Base-by-base conservation (phyloP, 2,888 invertebrate species). In the Nephrotoma guestfalica region DNA sequence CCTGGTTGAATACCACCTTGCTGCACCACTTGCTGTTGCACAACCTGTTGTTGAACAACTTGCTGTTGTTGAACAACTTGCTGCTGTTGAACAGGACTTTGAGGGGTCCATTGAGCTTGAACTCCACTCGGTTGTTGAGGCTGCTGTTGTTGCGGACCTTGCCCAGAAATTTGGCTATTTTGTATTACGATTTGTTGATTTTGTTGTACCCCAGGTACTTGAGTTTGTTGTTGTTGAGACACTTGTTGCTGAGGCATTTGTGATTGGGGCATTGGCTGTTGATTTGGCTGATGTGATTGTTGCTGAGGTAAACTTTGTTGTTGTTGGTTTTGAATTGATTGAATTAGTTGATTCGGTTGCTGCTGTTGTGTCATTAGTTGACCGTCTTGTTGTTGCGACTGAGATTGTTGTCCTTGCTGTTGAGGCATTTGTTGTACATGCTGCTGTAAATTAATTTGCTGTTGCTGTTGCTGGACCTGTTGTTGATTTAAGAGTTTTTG, bases 171-270 rank as follows among this genome's bases (percentile, higher is more conserved):
- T 86, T 89, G 88, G 86, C 71, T 84, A 30, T 88, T 88, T 57
- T 88, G 88, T 45, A 83, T 86, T 15, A 51, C 83, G 47, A 87
- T 85, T 86, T 90, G 88, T 86, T 71, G 86, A n/a, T 88, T 88
- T 51, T 88, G 88, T 86, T 88, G 88, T 85, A 89, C 89, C n/a
- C 87, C 88, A 87, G 88, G 89, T 30, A 88, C 88, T 87, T 93
- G 93, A 86, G 92, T 92, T 88, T 92, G 93, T 0, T 92, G 93
- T 88, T 93, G 93, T 91, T 93, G 93, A 87, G 93, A 93, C 88
- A 93, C 93, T 83, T 86, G 87, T 85, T 87, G 88, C 87, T 89
- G 90, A 84, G 84, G 41, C 84, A 84, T 84, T 15, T 41, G 41
- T 41, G 84, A 84, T 45, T 90, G 89, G 9, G 71, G 71, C 9